Evolutionary conservation across 2,113 vertebrate species (phyloP).

Genomic region (Tylochromis polylepis): DNA sequence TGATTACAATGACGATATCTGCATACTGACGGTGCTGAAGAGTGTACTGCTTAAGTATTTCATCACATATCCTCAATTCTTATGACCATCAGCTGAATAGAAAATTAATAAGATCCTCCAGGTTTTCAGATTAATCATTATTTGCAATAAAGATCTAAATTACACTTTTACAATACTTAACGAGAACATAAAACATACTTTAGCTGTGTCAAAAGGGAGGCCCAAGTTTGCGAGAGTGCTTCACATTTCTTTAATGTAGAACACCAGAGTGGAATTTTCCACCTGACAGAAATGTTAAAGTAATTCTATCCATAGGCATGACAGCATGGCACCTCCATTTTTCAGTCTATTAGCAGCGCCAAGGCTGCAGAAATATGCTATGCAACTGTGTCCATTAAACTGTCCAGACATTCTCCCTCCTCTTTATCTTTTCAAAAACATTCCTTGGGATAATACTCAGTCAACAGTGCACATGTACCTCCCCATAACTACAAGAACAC

Average conservation of each 20-base stretch:
- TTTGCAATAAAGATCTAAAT: background rate
- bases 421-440: background rate
- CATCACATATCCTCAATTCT: background rate
- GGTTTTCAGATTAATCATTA: background rate
- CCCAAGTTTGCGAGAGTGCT: background rate
- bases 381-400: slow-evolving; percentile 29
- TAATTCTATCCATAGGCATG: slow-evolving; percentile 17
- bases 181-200: background rate
- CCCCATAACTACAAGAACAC: background rate
- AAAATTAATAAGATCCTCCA: background rate
- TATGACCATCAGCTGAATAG: background rate
- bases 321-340: slow-evolving; percentile 39
- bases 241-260: background rate
- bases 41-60: background rate
- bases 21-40: background rate
- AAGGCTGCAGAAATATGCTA: slow-evolving; percentile 27
- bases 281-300: slow-evolving; percentile 31
- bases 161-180: background rate
- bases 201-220: background rate
- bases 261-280: background rate
- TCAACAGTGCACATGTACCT: background rate
- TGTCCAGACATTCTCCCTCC: background rate
- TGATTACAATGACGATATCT: background rate
- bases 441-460: background rate
- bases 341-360: slow-evolving; percentile 50